Conservation (phyloP, 2,113 vertebrate species). For the Lepus americanus region DNA sequence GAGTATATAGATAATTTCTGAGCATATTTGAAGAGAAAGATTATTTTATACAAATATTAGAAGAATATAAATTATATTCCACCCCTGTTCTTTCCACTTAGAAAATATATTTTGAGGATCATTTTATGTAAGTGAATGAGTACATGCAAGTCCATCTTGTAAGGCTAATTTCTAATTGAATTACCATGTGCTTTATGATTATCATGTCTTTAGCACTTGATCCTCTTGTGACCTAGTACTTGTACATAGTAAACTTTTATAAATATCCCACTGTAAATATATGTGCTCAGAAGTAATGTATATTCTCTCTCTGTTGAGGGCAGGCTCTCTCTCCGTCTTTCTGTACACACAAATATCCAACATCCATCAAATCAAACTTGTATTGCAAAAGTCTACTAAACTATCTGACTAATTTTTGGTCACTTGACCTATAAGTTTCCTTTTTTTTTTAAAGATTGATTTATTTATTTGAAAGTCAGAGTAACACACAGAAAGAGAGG, state of each 20-base stretch:
- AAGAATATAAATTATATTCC: neutral
- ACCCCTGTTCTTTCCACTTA: conserved; percentile 36
- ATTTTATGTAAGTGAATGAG: neutral
- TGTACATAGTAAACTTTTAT: conserved; percentile 10
- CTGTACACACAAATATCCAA: too few relatives aligned
- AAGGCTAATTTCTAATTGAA: conserved; percentile 36
- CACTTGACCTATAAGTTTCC: neutral
- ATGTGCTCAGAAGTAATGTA: conserved; percentile 19
- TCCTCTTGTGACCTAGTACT: neutral
- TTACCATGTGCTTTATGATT: conserved; percentile 4
- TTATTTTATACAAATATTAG: neutral
- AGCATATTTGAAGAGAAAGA: conserved; percentile 23
- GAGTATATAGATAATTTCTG: conserved; percentile 9
- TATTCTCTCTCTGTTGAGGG: neutral
- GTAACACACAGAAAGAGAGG: too few relatives aligned
- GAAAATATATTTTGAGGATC: conserved; percentile 32
- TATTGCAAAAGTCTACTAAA: neutral
- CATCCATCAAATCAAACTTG: neutral
- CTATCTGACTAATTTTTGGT: neutral
- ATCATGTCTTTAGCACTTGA: conserved; percentile 36
- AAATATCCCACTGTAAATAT: conserved; percentile 25
- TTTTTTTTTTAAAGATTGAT: too few relatives aligned
- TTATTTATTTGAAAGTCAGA: too few relatives aligned
- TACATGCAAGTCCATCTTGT: conserved; percentile 18
- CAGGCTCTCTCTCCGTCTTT: neutral